Percentiles rank a stretch among this genome's conserved stretches.
These are phyloP conservation scores for Numenius phaeopus DNA, from an alignment of 2,797 vertebrate genomes.

Conservation along the genomic window DNA sequence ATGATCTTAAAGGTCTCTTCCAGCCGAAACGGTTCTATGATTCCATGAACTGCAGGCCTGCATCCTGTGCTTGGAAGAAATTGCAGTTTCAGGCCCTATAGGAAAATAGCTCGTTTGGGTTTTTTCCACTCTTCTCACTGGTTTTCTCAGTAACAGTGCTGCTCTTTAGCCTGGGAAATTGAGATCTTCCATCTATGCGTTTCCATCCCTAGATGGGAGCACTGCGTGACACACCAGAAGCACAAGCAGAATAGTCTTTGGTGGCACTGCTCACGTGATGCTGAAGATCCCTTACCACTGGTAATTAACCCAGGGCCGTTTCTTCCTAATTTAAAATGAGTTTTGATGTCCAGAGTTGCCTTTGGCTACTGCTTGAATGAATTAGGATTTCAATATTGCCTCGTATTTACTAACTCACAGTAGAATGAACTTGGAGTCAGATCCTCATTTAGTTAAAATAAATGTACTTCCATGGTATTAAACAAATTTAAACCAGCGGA, in stretches of 20 bases:
- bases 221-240: background rate
- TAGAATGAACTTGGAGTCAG: slow-evolving; percentile 6
- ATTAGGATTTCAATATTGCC: background rate
- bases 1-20: background rate
- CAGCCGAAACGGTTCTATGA: background rate
- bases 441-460: slow-evolving; percentile 52
- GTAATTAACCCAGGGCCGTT: background rate
- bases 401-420: background rate
- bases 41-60: background rate
- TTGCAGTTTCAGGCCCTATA: background rate
- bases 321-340: background rate
- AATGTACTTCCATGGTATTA: slow-evolving; percentile 24
- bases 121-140: background rate
- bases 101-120: background rate
- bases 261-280: background rate
- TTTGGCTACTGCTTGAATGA: slow-evolving; percentile 16
- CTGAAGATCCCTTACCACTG: background rate
- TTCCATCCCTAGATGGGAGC: background rate
- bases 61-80: background rate
- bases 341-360: slow-evolving; percentile 41
- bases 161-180: background rate
- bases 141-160: accelerated
- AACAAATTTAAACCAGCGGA: background rate
- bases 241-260: background rate
- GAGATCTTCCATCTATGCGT: background rate